These are phyloP conservation scores for human (Homo sapiens) DNA, from an alignment of 2,113 vertebrate species.

Conservation along the genomic window GRCh38 chr12:57307001-57307500, in stretches of 20 bases:
- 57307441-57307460: background rate
- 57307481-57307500: too few species aligned
- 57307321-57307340: background rate
- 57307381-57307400: too few species aligned
- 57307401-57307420: background rate
- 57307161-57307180: background rate
- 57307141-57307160: background rate
- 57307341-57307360: background rate
- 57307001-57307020: too few species aligned
- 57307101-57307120: conserved; percentile 21
- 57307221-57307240: background rate
- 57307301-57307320: background rate
- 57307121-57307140: background rate
- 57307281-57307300: background rate
- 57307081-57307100: background rate
- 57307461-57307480: background rate
- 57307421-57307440: background rate
- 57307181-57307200: background rate
- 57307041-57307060: background rate
- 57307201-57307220: background rate
- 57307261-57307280: background rate
- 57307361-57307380: background rate
- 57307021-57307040: background rate
- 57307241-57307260: background rate
- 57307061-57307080: conserved; percentile 40